These are phyloP conservation scores for Cacoxenus indagator DNA, from an alignment of 2,888 invertebrate genomes.

Conservation along the genomic window DNA sequence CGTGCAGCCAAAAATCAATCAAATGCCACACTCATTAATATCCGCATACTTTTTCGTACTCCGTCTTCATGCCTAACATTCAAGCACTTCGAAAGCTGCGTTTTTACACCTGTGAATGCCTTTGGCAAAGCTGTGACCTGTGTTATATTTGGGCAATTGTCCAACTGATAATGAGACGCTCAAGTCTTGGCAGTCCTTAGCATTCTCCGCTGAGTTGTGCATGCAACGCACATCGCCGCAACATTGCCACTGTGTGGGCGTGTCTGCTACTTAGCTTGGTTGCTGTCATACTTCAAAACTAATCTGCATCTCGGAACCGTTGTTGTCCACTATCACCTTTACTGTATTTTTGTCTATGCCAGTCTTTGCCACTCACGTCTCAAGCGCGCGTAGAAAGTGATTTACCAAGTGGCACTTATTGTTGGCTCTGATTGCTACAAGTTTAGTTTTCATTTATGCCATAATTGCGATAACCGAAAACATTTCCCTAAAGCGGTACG, in stretches of 20 bases:
- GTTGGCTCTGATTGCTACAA: background rate
- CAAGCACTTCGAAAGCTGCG: background rate
- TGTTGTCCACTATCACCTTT: background rate
- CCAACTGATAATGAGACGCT: constrained; percentile 9
- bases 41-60: constrained; percentile 8
- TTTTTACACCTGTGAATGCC: constrained; percentile 10
- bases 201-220: background rate
- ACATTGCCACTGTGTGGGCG: constrained; percentile 1
- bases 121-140: constrained; percentile 1
- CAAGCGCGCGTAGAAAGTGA: constrained; percentile 3
- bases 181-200: constrained; percentile 6
- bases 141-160: background rate
- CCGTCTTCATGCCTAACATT: background rate
- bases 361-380: background rate
- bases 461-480: constrained; percentile 8
- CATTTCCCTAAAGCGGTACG: background rate
- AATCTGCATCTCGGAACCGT: background rate
- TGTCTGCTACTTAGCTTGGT: background rate
- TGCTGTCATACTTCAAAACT: too few species aligned
- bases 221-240: background rate
- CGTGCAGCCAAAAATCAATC: constrained; percentile 17
- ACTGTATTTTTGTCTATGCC: background rate
- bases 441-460: constrained; percentile 4
- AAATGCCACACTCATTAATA: background rate
- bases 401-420: constrained; percentile 9